Evolutionary conservation across 2,888 invertebrate species (phyloP), one percentile per base, ranked within the genome.

Genomic region (Caenorhabditis sp.): DNA sequence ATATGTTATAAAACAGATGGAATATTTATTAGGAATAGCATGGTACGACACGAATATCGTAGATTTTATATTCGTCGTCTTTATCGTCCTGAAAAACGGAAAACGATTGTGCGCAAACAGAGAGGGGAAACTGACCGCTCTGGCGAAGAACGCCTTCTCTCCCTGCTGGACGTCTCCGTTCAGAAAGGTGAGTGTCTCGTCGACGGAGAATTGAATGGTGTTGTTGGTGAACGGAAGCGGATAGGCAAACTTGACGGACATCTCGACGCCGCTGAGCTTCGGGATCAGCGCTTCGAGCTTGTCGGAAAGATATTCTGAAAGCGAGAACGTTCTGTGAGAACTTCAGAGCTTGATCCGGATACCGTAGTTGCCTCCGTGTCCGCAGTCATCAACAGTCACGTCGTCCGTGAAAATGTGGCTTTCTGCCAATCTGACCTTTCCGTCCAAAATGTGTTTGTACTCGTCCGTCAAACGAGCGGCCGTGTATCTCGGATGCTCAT

Each of bases 401-500:
- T 72, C 63, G 26, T 50, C 35, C 0, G 63, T 58, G 48, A 72
- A 63, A 35, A 72, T 32, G 13, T 63, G 61, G 27, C 58, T 63
- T 6, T 72, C 63, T 24, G 30, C 56, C 13, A 72, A 20, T 32
- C 63, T 63, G 13, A 72, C 27, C 9, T 43, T 58, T 32, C 72
- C 72, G 24, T 72, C 58, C 13, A 72, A 52, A 63, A 72, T 52
- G 37, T 63, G 63, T 15, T 65, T 63, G 63, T 48, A 72, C 30
- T 56, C 58, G 27, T 63, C 56, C 0, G 63, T 58, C 8, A 72
- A 30, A 2, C 58, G 48, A 27, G 72, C 63, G 11, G 72, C 72
- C 20, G 72, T 72, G 27, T 72, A 72, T 26, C 56, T 55, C 8
- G 72, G 72, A 72, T 72, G 72, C 22, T 72, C 72, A 20, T 72